Evolutionary conservation across 1,140 invertebrate genomes (phyloP), one percentile per base, ranked within the genome.

Genomic region (Drosophila ambigua): DNA sequence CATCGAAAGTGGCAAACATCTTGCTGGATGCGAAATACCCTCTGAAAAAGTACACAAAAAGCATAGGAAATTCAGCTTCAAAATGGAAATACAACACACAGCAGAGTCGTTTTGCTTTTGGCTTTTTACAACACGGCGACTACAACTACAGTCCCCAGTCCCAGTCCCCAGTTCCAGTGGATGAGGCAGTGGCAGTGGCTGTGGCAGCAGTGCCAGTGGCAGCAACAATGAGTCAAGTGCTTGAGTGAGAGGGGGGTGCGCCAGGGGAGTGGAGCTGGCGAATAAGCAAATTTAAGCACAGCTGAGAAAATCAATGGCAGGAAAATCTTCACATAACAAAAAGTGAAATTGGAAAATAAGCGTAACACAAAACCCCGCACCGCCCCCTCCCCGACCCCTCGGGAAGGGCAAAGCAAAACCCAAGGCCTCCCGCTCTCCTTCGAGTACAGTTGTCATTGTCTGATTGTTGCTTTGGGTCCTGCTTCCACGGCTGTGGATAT

Each of bases 321-420:
- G 61, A 64, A 68, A 77, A 69, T 71, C 71, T 49, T 61, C 59
- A 49, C n/a, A 28, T 16, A 58, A 66, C 43, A 51, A 61, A n/a
- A 58, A 69, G 63, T 74, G 61, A 87, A 87, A 87, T 88, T 88
- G 83, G 75, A 88, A 90, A 90, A 90, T 90, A 90, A 90, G 85
- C 85, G 85, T 85, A 90, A 85, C 80, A 90, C 75, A 90, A 90
- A 90, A 90, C 85, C 78, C 64, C 71, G 65, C 26, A 7, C 6
- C 26, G 7, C 26, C 5, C 20, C 20, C 1, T 20, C 3, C 26
- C 1, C 26, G 26, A 0, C 1, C 16, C 16, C 16, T 28, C 26
- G 6, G 26, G 26, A 28, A 28, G 26, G 26, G 26, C 26, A 28
- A 5, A 28, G 26, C 6, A 28, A 24, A 20, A 1, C 20, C 1